Conservation (phyloP, 1,140 invertebrate genomes). For the Scaptodrosophila lebanonensis region DNA sequence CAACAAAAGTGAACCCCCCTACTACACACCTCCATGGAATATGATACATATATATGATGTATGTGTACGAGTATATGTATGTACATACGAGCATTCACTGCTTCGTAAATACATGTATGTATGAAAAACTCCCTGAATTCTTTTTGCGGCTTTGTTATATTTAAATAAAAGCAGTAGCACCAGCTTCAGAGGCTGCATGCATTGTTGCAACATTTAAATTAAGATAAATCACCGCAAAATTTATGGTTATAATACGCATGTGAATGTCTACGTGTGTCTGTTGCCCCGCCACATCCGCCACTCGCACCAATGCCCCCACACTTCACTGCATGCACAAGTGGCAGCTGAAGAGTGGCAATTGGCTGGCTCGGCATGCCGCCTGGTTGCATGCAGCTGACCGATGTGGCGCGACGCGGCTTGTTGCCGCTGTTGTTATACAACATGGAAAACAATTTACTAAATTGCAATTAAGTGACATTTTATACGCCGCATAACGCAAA, state of each 20-base stretch:
- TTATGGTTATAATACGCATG: slow-evolving; percentile 74
- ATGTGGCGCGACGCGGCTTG: slow-evolving; percentile 34
- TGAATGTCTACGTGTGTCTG: neutral
- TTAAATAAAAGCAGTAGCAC: slow-evolving; percentile 64
- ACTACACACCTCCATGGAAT: slow-evolving; percentile 34
- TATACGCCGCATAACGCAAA: slow-evolving; percentile 43
- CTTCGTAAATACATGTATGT: neutral
- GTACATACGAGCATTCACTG: too few relatives aligned
- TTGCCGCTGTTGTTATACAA: slow-evolving; percentile 71
- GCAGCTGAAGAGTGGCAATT: too few relatives aligned
- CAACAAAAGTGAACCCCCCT: slow-evolving; percentile 33
- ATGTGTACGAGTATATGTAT: neutral
- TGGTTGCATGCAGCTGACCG: too few relatives aligned
- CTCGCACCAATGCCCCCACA: neutral
- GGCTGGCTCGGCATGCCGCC: too few relatives aligned
- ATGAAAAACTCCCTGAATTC: slow-evolving; percentile 59
- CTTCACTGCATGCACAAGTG: neutral
- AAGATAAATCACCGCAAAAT: slow-evolving; percentile 77
- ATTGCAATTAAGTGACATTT: slow-evolving; percentile 77
- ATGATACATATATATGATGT: slow-evolving; percentile 31
- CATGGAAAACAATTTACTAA: slow-evolving; percentile 76
- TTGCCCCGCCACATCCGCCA: neutral
- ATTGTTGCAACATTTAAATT: slow-evolving; percentile 77
- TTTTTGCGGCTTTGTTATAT: slow-evolving; percentile 73
- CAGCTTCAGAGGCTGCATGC: slow-evolving; percentile 47